Evolutionary conservation across 2,113 vertebrate species (phyloP).

Genomic region (Oncorhynchus gorbuscha): DNA sequence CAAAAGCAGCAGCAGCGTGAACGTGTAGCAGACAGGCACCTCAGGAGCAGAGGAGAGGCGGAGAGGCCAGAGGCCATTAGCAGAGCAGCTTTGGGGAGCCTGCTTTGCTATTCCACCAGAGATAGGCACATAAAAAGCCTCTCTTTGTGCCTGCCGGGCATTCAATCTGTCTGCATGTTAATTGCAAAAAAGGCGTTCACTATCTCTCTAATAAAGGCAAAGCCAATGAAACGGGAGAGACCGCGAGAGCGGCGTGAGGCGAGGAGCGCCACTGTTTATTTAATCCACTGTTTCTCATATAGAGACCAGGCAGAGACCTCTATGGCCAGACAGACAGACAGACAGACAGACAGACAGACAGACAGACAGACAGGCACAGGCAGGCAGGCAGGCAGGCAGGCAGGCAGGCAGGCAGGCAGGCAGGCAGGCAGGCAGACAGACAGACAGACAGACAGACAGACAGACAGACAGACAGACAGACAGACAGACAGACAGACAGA

Average conservation of each 20-base stretch:
- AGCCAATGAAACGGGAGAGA: slow-evolving; percentile 66
- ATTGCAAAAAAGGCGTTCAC: slow-evolving; percentile 73
- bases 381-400: not conserved
- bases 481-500: too few species aligned
- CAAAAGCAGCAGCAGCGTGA: slow-evolving; percentile 52
- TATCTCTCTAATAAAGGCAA: slow-evolving; percentile 64
- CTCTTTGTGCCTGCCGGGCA: slow-evolving; percentile 66
- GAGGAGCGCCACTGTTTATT: slow-evolving; percentile 60
- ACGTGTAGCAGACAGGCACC: slow-evolving; percentile 52
- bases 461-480: too few species aligned
- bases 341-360: not conserved
- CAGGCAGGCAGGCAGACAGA: not conserved
- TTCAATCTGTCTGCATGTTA: slow-evolving; percentile 70
- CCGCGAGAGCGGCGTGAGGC: slow-evolving; percentile 47
- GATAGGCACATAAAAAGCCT: slow-evolving; percentile 68
- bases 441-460: too few species aligned
- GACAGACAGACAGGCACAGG: too few species aligned
- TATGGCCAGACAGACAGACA: not conserved
- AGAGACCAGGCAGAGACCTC: not conserved
- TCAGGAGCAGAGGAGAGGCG: slow-evolving; percentile 70
- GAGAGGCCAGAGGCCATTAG: slow-evolving; percentile 65
- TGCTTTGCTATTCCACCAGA: slow-evolving; percentile 71
- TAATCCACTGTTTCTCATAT: slow-evolving; percentile 57
- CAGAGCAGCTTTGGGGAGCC: slow-evolving; percentile 67
- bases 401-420: not conserved